phyloP scores from a whole-genome alignment of 2,113 vertebrate genomes.

The Microcebus jonahi region DNA sequence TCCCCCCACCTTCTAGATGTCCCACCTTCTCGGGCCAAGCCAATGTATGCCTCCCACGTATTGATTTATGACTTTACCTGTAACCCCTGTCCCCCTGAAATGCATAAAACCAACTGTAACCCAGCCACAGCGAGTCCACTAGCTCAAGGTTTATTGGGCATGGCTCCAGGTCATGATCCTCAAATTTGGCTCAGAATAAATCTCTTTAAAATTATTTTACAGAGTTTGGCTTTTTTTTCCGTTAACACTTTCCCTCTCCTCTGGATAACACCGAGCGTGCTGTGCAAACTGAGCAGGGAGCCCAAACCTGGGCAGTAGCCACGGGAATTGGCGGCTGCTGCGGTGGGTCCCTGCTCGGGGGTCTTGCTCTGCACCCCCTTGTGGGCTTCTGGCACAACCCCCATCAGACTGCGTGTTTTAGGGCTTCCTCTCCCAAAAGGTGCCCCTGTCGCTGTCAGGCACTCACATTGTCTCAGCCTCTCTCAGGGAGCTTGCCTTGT shows the following conservation, averaged over 20 bases:
- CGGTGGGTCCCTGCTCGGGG: neutral
- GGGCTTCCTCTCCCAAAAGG: neutral
- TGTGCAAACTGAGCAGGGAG: neutral
- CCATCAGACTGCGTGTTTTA: accelerated
- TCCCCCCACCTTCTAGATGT: too few species aligned
- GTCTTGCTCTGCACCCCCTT: accelerated
- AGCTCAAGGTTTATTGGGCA: too few species aligned
- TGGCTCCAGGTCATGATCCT: too few species aligned
- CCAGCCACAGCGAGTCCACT: too few species aligned
- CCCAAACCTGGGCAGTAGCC: neutral
- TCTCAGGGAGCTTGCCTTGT: neutral
- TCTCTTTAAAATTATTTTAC: too few species aligned
- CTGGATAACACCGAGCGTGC: accelerated
- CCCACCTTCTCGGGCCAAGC: too few species aligned
- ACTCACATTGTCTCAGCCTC: neutral
- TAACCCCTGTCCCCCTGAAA: too few species aligned
- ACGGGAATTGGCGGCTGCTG: neutral
- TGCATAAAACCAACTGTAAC: too few species aligned
- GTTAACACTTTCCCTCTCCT: neutral
- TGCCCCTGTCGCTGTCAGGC: neutral
- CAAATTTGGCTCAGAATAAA: too few species aligned
- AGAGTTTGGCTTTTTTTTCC: too few species aligned
- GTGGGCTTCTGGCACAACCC: neutral
- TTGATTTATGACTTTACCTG: too few species aligned
- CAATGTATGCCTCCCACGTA: too few species aligned